A percentile compares a stretch with the other conserved stretches of the same genome.
Conservation (phyloP, 1,140 invertebrate genomes). For the Bathynomus jamesi region DNA sequence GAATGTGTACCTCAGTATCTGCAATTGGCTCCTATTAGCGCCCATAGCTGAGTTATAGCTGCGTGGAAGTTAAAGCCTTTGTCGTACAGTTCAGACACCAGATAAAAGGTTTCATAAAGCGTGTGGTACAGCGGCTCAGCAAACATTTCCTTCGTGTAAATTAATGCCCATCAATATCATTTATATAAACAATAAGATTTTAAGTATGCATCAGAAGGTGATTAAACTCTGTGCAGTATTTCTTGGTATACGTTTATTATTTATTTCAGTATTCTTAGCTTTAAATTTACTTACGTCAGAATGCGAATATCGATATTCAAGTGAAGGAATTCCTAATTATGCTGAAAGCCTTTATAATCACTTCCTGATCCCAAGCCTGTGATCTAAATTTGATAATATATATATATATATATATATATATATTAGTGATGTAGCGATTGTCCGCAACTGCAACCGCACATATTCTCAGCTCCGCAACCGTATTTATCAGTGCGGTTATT, state of each 20-base stretch:
- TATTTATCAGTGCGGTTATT: too few species aligned
- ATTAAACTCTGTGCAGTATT: too few species aligned
- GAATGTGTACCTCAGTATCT: conserved; percentile 20
- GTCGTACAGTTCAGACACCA: conserved; percentile 28
- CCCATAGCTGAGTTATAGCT: conserved; percentile 36
- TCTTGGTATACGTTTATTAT: too few species aligned
- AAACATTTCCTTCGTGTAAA: conserved; percentile 15
- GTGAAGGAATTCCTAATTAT: conserved; percentile 24
- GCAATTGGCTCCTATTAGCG: conserved; percentile 23
- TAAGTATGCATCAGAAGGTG: too few species aligned
- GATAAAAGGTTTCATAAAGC: conserved; percentile 33
- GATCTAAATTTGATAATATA: not conserved
- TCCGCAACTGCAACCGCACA: too few species aligned
- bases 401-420: too few species aligned
- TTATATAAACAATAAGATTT: too few species aligned
- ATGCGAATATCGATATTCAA: conserved; percentile 23
- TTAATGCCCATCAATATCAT: too few species aligned
- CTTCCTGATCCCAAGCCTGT: conserved; percentile 12
- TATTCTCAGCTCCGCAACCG: too few species aligned
- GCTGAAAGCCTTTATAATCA: conserved; percentile 26
- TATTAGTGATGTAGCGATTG: too few species aligned
- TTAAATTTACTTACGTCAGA: not conserved
- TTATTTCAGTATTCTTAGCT: too few species aligned
- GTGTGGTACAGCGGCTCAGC: conserved; percentile 33
- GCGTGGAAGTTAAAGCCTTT: conserved; percentile 26